Evolutionary conservation across 1,140 invertebrate genomes (phyloP).

Genomic region (Epicauta chinensis): DNA sequence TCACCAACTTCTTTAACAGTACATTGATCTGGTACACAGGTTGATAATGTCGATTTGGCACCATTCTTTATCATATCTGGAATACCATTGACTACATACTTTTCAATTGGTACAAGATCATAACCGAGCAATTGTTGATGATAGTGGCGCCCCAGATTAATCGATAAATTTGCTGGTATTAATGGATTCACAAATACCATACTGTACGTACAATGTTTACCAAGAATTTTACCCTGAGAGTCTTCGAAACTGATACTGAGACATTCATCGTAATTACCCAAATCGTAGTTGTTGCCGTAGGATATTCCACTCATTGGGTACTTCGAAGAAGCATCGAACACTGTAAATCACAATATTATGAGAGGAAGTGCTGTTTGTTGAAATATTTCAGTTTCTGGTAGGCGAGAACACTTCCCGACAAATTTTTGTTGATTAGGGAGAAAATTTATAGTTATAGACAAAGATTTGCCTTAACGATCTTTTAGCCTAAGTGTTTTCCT

Average conservation of each 20-base stretch:
- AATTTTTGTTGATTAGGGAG: no score
- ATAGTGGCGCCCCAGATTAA: no score
- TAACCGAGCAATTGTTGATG: no score
- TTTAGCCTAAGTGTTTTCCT: no score
- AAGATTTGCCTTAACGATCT: no score
- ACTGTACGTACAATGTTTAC: conserved; percentile 2
- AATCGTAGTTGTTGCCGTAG: conserved; percentile 4
- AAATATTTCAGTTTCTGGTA: neutral
- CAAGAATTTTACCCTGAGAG: neutral
- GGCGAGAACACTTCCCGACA: no score
- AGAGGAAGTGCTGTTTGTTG: no score
- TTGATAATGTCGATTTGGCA: neutral
- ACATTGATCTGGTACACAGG: conserved; percentile 6
- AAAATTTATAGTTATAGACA: no score
- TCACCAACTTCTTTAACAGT: conserved; percentile 1
- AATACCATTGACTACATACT: no score
- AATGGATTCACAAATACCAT: conserved; percentile 2
- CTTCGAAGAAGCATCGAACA: conserved; percentile 12
- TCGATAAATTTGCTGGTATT: no score
- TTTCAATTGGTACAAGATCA: no score
- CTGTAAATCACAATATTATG: conserved; percentile 1
- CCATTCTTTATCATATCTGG: no score
- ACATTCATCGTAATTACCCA: conserved; percentile 13
- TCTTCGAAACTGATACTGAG: neutral
- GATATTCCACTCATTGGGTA: conserved; percentile 9